Evolutionary conservation across 2,888 invertebrate species (phyloP), one percentile per base, ranked within the genome.

Genomic region (Nowickia ferox): DNA sequence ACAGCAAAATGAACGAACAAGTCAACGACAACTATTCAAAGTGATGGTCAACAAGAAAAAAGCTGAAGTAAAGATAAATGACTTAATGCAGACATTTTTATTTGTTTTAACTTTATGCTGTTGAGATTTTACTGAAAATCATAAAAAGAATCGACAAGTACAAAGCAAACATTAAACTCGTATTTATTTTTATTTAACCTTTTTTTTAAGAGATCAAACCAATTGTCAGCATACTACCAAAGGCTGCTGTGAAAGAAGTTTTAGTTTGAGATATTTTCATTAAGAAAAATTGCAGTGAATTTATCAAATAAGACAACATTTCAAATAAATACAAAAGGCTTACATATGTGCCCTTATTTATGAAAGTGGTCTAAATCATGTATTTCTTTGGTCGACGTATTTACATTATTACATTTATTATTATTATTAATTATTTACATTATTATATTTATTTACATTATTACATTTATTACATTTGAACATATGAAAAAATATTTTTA

Each of bases 41-140:
- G 71, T 86, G 85, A 82, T 86, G 85, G 85, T 79, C 78, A 82
- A 79, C 82, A 51, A 69, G 71, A 86, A 79, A 82, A 78, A 78
- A 75, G 81, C 59, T 78, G 69, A 63, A 78, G 63, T 13, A 74
- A 78, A 78, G 68, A 82, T 78, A 85, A 85, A 85, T 78, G 81
- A 85, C 63, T 78, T 74, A 68, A 78, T 78, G 65, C 17, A 74
- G 72, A 68, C 22, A 57, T 42, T 66, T 42, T 51, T 10, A 61
- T 40, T 57, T 44, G 1, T 57, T 44, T 72, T 40, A 22, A 65
- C 46, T 48, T 80, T 2, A 57, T 46, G 53, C 53, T 69, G 68
- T 38, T 55, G 57, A 57, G 15, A 38, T 53, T 75, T 77, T 77
- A 66, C 65, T 72, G 72, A 59, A 17, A 42, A 69, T 19, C n/a